A percentile compares a stretch with the other conserved stretches of the same genome.
These are phyloP conservation scores for Caenorhabditis sinica DNA, from an alignment of 2,888 invertebrate genomes.

Conservation along the genomic window DNA sequence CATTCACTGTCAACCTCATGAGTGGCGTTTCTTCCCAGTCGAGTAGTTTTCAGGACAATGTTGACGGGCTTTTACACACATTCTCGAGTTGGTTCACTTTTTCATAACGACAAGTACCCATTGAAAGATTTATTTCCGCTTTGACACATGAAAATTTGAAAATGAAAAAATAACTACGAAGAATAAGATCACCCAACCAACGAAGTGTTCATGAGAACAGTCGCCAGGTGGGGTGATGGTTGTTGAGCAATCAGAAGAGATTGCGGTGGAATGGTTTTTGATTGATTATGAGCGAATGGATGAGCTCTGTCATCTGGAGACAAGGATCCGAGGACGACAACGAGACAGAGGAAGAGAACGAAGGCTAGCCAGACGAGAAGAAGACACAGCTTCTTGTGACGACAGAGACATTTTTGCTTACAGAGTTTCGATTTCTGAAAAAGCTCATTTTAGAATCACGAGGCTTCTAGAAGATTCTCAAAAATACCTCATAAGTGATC, in stretches of 20 bases:
- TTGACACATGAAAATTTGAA: slow-evolving; percentile 19
- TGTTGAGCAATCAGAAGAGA: slow-evolving; percentile 45
- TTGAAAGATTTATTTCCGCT: slow-evolving; percentile 24
- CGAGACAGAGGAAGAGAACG: slow-evolving; percentile 72
- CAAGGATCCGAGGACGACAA: slow-evolving; percentile 71
- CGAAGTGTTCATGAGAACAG: slow-evolving; percentile 55
- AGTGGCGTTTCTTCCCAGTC: too few species aligned
- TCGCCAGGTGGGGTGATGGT: slow-evolving; percentile 34
- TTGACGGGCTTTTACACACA: too few species aligned
- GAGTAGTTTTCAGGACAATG: too few species aligned
- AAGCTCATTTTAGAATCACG: neutral
- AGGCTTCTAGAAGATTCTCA: neutral
- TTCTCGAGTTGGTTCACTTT: too few species aligned
- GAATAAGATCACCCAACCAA: slow-evolving; percentile 24
- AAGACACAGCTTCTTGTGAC: slow-evolving; percentile 72
- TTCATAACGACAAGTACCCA: slow-evolving; percentile 39
- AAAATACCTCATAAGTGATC: slow-evolving; percentile 67
- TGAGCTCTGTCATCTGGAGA: slow-evolving; percentile 68
- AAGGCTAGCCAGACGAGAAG: slow-evolving; percentile 72
- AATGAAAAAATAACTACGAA: neutral
- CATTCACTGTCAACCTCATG: too few species aligned
- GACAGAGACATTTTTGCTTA: slow-evolving; percentile 60
- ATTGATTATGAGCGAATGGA: slow-evolving; percentile 68
- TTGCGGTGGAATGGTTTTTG: slow-evolving; percentile 36
- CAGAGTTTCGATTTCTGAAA: slow-evolving; percentile 68